Evolutionary conservation across 2,888 invertebrate species (phyloP), one percentile per base, ranked within the genome.

Genomic region (Pseudeuparius sepicola): DNA sequence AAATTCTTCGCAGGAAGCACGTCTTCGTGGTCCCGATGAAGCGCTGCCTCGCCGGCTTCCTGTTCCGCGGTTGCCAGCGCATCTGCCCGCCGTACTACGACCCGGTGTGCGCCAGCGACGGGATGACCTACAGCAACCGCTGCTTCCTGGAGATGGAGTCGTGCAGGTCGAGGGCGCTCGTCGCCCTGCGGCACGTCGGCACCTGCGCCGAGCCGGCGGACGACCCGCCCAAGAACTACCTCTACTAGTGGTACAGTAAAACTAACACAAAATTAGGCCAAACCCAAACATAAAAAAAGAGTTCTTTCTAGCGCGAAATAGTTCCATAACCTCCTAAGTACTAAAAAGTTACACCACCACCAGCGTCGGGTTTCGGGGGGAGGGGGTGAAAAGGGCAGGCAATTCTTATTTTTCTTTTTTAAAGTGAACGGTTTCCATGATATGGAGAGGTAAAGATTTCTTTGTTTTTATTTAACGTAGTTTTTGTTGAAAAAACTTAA

Each of bases 111-210:
- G 93, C 89, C n/a, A 84, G 83, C 2, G 92, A 93, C 56, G 75
- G 76, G 40, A 86, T 82, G 70, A 92, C 92, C 0, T 93, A 93
- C 71, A 85, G 89, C 55, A 93, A 93, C 64, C 81, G 81, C 48
- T 93, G 93, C 61, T 86, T 90, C 70, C 65, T 93, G 51, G 82
- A 86, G 56, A 83, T 89, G 64, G 90, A 92, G 63, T 89, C 87
- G 52, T 93, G 89, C 59, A 74, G 86, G 53, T 83, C 86, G 47
- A 73, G 84, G 58, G 78, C 80, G 51, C 62, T 79, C 48, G 85
- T 89, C 27, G 70, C 75, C 45, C 70, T 84, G 59, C 79, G 80
- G 54, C 77, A 87, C 54, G 73, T 84, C 55, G 89, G 89, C 28
- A 79, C 86, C 13, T 89, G 89, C 63, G 80, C 87, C 30, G 79